Evolutionary conservation across 2,797 vertebrate genomes (phyloP).

Genomic region (Spinus olivaceus): DNA sequence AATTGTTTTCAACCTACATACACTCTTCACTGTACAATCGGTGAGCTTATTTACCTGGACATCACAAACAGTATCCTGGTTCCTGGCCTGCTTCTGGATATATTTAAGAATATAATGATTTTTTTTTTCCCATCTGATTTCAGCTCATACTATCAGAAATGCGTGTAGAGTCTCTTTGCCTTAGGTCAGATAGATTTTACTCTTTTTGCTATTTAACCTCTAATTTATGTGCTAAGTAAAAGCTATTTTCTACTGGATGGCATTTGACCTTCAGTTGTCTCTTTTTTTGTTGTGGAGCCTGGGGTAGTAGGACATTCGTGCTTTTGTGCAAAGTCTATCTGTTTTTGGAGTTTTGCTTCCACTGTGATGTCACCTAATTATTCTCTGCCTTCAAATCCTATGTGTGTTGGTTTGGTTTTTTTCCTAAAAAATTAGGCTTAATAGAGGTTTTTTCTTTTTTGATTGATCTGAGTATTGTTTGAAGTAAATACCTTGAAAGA

Average conservation of each 20-base stretch:
- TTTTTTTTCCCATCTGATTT: not conserved
- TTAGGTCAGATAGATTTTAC: not conserved
- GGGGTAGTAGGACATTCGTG: not conserved
- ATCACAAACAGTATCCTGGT: not conserved
- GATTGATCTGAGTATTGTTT: fast-evolving
- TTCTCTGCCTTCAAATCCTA: not conserved
- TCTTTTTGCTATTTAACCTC: not conserved
- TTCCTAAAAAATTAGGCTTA: not conserved
- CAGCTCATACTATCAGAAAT: not conserved
- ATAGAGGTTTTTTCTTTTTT: not conserved
- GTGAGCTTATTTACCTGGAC: not conserved
- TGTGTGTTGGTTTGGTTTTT: not conserved
- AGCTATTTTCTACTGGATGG: not conserved
- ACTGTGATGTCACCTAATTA: not conserved
- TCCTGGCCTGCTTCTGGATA: not conserved
- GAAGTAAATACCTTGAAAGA: not conserved
- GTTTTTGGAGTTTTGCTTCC: not conserved
- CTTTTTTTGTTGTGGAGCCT: not conserved
- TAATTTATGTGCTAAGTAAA: not conserved
- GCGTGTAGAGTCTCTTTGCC: not conserved
- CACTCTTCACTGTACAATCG: not conserved
- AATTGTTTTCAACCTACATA: not conserved
- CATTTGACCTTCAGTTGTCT: not conserved
- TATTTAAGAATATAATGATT: not conserved
- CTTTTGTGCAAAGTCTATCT: not conserved